These are phyloP conservation scores for Eupithecia vulgata DNA, from an alignment of 2,888 invertebrate genomes.

Conservation along the genomic window DNA sequence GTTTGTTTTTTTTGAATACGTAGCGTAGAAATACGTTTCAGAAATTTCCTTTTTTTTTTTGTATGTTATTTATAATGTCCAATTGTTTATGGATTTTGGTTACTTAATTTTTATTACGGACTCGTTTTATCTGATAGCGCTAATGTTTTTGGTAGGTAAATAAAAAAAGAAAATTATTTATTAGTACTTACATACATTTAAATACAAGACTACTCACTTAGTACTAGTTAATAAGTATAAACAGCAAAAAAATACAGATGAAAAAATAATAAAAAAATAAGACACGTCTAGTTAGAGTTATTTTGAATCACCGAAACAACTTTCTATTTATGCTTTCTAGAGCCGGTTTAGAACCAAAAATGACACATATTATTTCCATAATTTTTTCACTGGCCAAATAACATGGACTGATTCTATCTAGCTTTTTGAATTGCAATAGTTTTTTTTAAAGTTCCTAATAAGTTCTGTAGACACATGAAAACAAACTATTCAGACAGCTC, in stretches of 20 bases:
- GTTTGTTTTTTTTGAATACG: constrained; percentile 20
- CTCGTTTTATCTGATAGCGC: not conserved
- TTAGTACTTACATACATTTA: no score
- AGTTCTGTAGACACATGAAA: no score
- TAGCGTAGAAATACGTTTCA: not conserved
- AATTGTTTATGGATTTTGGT: not conserved
- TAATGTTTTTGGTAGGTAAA: not conserved
- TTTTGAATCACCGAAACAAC: constrained; percentile 21
- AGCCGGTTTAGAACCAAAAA: not conserved
- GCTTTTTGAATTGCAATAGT: no score
- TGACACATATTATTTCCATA: not conserved
- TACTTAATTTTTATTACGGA: not conserved
- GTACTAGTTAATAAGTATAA: no score
- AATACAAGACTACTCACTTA: no score
- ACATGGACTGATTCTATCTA: not conserved
- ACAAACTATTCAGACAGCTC: no score
- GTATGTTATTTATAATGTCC: not conserved
- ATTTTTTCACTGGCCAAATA: not conserved
- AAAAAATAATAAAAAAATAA: no score
- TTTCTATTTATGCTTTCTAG: constrained; percentile 39
- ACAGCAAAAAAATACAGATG: no score
- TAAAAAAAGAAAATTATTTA: no score
- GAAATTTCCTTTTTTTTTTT: not conserved
- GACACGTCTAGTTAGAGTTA: not conserved
- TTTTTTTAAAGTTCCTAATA: no score